Evolutionary conservation across 1,140 invertebrate genomes (phyloP).

Genomic region (Brachionus rubens): DNA sequence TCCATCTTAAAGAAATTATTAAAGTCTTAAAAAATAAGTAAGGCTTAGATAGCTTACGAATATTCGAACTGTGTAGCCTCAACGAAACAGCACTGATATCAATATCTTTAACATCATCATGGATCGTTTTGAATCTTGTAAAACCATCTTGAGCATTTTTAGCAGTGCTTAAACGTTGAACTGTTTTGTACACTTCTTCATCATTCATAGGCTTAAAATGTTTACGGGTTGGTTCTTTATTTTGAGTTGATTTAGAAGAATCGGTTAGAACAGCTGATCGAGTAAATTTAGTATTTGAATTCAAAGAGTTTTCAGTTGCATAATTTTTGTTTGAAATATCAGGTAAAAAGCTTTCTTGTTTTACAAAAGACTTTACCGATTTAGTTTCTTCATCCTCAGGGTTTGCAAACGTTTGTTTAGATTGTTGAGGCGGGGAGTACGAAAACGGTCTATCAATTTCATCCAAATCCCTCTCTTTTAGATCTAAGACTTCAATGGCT

Average conservation of each 20-base stretch:
- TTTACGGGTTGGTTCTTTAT: background rate
- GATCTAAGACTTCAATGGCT: background rate
- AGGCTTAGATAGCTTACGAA: background rate
- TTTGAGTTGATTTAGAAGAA: background rate
- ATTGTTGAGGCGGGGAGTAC: background rate
- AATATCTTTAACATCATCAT: conserved; percentile 6
- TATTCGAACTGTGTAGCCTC: background rate
- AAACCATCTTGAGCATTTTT: background rate
- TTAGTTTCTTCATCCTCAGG: background rate
- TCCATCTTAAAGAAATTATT: background rate
- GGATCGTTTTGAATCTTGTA: background rate
- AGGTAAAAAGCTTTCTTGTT: background rate
- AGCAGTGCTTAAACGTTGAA: background rate
- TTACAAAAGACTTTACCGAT: background rate
- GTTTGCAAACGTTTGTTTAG: background rate
- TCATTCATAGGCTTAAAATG: background rate
- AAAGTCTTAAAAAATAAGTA: background rate
- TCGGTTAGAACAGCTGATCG: background rate
- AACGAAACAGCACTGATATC: background rate
- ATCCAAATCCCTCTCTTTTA: background rate
- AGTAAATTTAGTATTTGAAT: background rate
- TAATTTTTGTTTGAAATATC: background rate
- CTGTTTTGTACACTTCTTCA: background rate
- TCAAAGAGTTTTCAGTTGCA: background rate
- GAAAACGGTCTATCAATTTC: background rate